Conservation (phyloP, 2,113 vertebrate species). For the Spheniscus mendiculus region DNA sequence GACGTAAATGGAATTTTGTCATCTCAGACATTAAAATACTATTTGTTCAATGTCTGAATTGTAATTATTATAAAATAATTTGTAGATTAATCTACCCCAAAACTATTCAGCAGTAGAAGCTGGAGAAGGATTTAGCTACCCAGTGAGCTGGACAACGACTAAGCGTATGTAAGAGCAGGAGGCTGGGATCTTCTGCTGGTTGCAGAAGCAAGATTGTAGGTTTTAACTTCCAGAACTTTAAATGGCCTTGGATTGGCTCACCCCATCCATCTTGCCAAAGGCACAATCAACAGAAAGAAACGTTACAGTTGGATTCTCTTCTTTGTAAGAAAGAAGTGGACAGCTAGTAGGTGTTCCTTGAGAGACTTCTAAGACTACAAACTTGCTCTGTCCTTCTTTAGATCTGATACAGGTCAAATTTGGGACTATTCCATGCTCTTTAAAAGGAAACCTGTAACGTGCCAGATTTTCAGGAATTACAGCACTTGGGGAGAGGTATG, state of each 20-base stretch:
- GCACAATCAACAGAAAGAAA: neutral
- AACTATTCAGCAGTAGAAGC: neutral
- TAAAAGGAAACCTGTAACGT: fast-evolving
- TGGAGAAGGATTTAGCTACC: neutral
- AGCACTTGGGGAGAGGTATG: neutral
- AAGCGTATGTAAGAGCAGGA: neutral
- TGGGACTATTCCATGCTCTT: neutral
- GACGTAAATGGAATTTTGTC: neutral
- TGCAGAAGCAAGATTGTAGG: neutral
- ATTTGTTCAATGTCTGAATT: neutral
- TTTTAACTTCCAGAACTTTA: neutral
- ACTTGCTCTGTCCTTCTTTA: neutral
- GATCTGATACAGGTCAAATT: neutral
- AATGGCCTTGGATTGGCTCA: neutral
- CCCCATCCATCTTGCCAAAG: neutral
- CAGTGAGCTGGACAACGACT: neutral
- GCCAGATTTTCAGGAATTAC: neutral
- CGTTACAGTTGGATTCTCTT: neutral
- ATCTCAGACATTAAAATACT: neutral
- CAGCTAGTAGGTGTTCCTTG: neutral
- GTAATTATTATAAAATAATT: neutral
- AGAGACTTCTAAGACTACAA: neutral
- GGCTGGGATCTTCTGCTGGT: neutral
- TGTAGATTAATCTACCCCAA: neutral
- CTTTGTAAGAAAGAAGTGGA: neutral